A percentile compares a stretch with the other conserved stretches of the same genome.
These are phyloP conservation scores for Labeo catla DNA, from an alignment of 2,113 vertebrate species.

Conservation along the genomic window DNA sequence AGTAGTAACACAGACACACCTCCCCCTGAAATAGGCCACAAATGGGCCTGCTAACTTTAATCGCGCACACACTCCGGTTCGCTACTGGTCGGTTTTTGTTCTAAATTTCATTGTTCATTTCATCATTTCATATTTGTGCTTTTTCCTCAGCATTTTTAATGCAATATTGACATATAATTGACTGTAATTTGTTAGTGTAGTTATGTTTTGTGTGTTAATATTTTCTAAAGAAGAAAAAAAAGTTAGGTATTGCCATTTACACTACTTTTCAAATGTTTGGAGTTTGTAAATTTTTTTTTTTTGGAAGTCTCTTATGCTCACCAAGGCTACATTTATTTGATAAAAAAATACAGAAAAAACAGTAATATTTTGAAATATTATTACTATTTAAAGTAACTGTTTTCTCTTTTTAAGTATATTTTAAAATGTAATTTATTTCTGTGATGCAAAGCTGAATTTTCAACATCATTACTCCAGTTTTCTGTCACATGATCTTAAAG, in stretches of 20 bases:
- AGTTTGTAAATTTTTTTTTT: not conserved
- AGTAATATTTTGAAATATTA: not conserved
- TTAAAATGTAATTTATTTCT: not conserved
- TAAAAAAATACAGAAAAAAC: not conserved
- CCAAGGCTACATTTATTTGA: not conserved
- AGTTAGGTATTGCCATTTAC: not conserved
- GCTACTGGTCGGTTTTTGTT: not conserved
- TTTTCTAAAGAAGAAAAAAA: not conserved
- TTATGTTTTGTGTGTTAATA: not conserved
- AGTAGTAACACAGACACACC: conserved; percentile 45
- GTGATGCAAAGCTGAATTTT: not conserved
- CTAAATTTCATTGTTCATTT: no score
- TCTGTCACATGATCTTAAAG: not conserved
- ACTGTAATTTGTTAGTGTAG: not conserved
- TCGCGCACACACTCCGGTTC: not conserved
- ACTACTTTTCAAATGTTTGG: not conserved
- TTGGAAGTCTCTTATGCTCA: not conserved
- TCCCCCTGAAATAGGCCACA: conserved; percentile 35
- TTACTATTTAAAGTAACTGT: not conserved
- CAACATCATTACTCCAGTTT: not conserved
- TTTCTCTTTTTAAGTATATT: not conserved
- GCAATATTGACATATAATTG: not conserved
- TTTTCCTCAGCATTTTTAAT: not conserved
- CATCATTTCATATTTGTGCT: not conserved
- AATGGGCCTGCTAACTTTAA: conserved; percentile 9